A percentile compares a stretch with the other conserved stretches of the same genome.
Conservation (phyloP, 2,888 invertebrate species). For the Pristionchus fissidentatus region DNA sequence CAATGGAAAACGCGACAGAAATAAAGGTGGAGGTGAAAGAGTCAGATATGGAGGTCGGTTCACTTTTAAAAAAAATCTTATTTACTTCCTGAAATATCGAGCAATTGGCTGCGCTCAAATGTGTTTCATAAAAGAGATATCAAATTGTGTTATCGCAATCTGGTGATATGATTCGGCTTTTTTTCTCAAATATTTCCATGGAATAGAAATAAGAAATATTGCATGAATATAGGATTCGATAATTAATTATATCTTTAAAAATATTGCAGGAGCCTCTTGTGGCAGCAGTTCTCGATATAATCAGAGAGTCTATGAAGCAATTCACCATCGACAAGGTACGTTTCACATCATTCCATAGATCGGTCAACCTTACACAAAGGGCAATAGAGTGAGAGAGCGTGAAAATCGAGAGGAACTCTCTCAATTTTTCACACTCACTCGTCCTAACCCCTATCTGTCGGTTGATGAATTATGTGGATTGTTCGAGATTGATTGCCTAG, state of each 20-base stretch:
- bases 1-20: constrained; percentile 39
- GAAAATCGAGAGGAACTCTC: no score
- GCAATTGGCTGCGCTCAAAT: no score
- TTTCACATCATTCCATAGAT: not conserved
- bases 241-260: not conserved
- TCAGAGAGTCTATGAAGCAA: constrained; percentile 45
- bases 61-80: not conserved
- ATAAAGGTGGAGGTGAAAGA: constrained; percentile 48
- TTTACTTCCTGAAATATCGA: not conserved
- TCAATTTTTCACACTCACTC: no score
- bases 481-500: not conserved
- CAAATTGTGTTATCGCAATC: not conserved
- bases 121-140: no score
- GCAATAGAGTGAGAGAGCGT: no score
- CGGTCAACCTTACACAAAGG: no score
- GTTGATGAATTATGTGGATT: not conserved
- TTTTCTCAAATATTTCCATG: not conserved
- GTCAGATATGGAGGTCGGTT: constrained; percentile 43
- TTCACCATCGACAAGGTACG: constrained; percentile 47
- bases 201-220: not conserved
- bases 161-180: not conserved
- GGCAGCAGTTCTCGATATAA: constrained; percentile 38
- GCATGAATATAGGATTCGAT: not conserved
- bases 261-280: constrained; percentile 48
- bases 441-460: no score